Conservation (phyloP, 2,888 invertebrate genomes). For the Pegoplata infirma region DNA sequence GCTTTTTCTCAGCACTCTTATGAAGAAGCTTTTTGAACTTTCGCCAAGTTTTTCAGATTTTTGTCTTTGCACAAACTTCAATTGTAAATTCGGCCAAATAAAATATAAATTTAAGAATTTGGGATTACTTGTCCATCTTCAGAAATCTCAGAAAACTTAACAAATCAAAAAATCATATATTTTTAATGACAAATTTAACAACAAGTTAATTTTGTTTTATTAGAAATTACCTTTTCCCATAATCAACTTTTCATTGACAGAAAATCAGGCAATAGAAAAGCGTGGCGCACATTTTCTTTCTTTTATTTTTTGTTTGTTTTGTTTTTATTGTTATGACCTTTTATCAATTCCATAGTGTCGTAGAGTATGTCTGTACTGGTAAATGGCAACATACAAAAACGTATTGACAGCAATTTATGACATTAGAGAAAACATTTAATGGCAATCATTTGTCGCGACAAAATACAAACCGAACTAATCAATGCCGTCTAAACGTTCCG, state of each 20-base stretch:
- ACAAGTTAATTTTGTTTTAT: no score
- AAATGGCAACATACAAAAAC: conserved; percentile 39
- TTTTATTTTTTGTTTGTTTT: conserved; percentile 6
- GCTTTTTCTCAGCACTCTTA: no score
- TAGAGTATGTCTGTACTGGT: not conserved
- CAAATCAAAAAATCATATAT: no score
- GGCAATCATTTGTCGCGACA: conserved; percentile 59
- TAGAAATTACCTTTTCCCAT: not conserved
- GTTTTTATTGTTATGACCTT: conserved; percentile 3
- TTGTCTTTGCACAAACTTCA: no score
- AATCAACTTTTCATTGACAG: not conserved
- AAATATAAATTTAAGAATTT: no score
- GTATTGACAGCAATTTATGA: conserved; percentile 59
- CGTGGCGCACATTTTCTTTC: conserved; percentile 25
- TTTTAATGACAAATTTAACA: no score
- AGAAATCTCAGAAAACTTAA: no score
- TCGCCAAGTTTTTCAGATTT: no score
- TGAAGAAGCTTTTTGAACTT: no score
- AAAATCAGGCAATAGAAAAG: conserved; percentile 27
- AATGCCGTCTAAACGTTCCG: conserved; percentile 40
- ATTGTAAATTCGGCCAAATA: no score
- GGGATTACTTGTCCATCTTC: no score
- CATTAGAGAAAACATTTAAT: conserved; percentile 58
- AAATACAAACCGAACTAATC: conserved; percentile 48
- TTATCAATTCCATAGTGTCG: conserved; percentile 18